Evolutionary conservation across 2,888 invertebrate species (phyloP).

Genomic region (Micoletzkya japonica): DNA sequence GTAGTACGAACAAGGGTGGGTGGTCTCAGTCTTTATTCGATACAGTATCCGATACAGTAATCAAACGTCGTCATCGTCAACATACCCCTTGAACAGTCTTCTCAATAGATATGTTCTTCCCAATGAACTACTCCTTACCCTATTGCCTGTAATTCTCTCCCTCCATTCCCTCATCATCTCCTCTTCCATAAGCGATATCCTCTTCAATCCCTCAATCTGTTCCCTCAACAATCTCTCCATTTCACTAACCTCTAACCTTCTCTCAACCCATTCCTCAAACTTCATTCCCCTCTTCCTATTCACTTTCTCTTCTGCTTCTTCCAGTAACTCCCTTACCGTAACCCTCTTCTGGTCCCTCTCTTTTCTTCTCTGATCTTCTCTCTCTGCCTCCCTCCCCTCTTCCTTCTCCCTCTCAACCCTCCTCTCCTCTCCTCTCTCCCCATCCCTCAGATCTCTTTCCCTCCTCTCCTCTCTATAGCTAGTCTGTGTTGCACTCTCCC

Average conservation of each 20-base stretch:
- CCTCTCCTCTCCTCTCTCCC: neutral
- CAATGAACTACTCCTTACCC: neutral
- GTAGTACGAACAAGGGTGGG: neutral
- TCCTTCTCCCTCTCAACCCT: neutral
- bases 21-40: no score
- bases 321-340: neutral
- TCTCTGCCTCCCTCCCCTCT: neutral
- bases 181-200: conserved; percentile 5
- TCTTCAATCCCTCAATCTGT: conserved; percentile 1
- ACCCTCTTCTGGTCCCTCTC: neutral
- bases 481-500: neutral
- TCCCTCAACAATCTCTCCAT: neutral
- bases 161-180: conserved; percentile 1
- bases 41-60: no score
- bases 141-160: neutral
- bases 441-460: no score
- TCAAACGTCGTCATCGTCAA: no score
- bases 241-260: neutral
- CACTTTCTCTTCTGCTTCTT: neutral
- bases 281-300: neutral
- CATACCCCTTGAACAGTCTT: conserved; percentile 6
- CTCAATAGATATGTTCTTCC: neutral
- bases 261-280: neutral
- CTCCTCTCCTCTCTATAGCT: neutral
- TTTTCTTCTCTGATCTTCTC: neutral